Percentiles rank a stretch among this genome's conserved stretches.
Conservation (phyloP, 2,797 vertebrate species). For the Erethizon dorsatum region DNA sequence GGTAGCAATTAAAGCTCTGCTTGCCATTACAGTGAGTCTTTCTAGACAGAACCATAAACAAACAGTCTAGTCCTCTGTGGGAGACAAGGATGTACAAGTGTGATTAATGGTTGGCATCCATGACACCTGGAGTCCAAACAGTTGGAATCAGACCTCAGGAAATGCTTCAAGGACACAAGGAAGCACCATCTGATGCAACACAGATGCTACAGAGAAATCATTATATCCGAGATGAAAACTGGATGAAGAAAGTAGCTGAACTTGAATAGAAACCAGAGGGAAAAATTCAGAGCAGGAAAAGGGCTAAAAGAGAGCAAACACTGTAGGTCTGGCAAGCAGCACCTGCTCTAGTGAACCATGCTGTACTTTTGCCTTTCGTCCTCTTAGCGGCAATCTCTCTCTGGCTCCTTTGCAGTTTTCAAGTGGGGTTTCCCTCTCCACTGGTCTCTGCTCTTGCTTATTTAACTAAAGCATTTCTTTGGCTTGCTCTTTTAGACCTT, state of each 20-base stretch:
- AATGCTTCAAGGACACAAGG: constrained; percentile 69
- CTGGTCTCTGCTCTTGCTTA: neutral
- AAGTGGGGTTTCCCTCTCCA: neutral
- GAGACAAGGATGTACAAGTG: constrained; percentile 31
- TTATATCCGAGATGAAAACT: constrained; percentile 43
- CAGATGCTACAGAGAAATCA: constrained; percentile 29
- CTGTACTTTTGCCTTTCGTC: neutral
- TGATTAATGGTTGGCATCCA: constrained; percentile 72
- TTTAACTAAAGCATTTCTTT: neutral
- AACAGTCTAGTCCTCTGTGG: constrained; percentile 46
- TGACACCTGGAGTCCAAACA: constrained; percentile 66
- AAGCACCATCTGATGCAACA: constrained; percentile 63
- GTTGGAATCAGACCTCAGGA: constrained; percentile 66
- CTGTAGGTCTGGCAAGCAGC: neutral
- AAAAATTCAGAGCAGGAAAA: constrained; percentile 56
- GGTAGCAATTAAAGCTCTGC: constrained; percentile 66
- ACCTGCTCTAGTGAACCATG: neutral
- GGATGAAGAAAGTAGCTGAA: constrained; percentile 44
- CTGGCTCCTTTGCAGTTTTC: neutral
- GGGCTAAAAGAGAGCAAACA: neutral
- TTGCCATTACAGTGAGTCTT: constrained; percentile 9
- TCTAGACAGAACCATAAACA: constrained; percentile 57
- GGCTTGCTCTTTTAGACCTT: neutral
- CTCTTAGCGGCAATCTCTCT: neutral
- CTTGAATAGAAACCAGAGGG: constrained; percentile 64